Evolutionary conservation across 2,797 vertebrate species (phyloP).

Genomic region (Streptopelia turtur): DNA sequence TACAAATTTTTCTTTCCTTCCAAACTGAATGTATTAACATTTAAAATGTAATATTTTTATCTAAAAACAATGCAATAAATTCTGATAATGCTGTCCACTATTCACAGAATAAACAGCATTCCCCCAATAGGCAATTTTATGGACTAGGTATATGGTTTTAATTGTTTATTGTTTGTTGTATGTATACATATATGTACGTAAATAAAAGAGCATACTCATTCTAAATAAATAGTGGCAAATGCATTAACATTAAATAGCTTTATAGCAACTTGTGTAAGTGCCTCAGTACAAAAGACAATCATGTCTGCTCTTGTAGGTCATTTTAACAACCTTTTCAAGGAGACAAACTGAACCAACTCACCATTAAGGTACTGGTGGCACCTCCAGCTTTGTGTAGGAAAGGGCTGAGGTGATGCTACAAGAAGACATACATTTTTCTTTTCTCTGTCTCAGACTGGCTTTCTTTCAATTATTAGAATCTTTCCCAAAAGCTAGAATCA

Average conservation of each 20-base stretch:
- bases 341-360: background rate
- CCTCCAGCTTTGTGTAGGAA: background rate
- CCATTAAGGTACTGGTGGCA: background rate
- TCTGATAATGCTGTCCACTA: background rate
- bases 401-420: background rate
- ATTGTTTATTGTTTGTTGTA: background rate
- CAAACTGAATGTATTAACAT: background rate
- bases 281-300: background rate
- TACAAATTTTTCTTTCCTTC: background rate
- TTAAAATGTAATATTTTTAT: background rate
- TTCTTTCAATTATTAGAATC: background rate
- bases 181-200: background rate
- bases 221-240: background rate
- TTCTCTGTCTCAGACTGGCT: background rate
- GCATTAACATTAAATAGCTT: background rate
- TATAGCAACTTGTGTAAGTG: background rate
- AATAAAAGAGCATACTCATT: background rate
- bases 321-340: background rate
- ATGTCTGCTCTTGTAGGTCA: background rate
- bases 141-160: background rate
- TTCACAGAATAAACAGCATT: background rate
- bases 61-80: background rate
- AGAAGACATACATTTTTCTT: background rate
- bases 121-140: background rate
- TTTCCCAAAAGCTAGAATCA: background rate